A percentile compares a stretch with the other conserved stretches of the same genome.
These are phyloP conservation scores for Neodiprion fabricii DNA, from an alignment of 1,140 invertebrate species.

Conservation along the genomic window DNA sequence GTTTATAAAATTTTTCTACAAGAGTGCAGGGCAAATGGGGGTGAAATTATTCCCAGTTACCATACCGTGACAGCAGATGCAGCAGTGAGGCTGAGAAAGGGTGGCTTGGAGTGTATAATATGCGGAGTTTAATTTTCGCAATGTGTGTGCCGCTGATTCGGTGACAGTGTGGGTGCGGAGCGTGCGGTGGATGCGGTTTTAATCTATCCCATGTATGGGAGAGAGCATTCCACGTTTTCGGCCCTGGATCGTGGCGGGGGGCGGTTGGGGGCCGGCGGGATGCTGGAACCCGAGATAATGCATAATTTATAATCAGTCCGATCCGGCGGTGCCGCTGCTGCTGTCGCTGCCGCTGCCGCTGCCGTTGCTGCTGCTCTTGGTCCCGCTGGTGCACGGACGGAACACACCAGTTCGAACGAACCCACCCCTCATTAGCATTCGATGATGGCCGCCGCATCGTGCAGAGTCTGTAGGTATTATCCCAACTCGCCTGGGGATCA, in stretches of 20 bases:
- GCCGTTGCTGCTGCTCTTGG: not conserved
- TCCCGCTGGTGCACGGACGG: not conserved
- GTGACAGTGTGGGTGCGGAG: not conserved
- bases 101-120: too few relatives aligned
- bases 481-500: constrained; percentile 39
- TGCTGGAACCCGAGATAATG: constrained; percentile 50
- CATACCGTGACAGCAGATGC: too few relatives aligned
- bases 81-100: too few relatives aligned
- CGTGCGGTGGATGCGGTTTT: not conserved
- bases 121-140: too few relatives aligned
- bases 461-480: constrained; percentile 54
- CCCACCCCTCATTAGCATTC: constrained; percentile 63
- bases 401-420: constrained; percentile 20
- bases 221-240: not conserved
- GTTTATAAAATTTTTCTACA: too few relatives aligned
- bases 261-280: not conserved
- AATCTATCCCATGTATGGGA: constrained; percentile 2
- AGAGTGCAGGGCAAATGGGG: too few relatives aligned
- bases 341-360: constrained; percentile 10
- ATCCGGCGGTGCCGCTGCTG: constrained; percentile 41
- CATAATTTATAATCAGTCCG: constrained; percentile 64
- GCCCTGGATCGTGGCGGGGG: not conserved
- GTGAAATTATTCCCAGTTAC: too few relatives aligned
- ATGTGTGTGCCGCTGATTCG: not conserved
- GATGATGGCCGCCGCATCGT: constrained; percentile 62